Evolutionary conservation across 2,113 vertebrate genomes (phyloP).

Genomic region (Neogale vison): DNA sequence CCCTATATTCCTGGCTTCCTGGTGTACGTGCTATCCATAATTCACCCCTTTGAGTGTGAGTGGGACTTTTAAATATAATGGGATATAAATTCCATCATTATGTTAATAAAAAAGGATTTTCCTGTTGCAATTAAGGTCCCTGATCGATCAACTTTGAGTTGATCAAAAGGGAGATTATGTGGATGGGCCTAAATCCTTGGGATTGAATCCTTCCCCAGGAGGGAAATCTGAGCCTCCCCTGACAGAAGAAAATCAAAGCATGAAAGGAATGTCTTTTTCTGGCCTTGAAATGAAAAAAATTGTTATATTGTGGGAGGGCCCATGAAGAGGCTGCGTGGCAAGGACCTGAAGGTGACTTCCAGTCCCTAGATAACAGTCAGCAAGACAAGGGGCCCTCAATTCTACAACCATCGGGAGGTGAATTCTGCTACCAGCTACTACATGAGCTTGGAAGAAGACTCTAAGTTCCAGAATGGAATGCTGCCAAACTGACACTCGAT

Average conservation of each 20-base stretch:
- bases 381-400: not conserved
- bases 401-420: not conserved
- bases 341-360: not conserved
- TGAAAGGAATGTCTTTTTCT: not conserved
- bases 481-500: not conserved
- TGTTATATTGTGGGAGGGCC: not conserved
- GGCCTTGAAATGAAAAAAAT: not conserved
- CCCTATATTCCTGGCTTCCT: not conserved
- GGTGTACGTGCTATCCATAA: too few relatives aligned
- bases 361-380: not conserved
- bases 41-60: not conserved
- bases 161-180: not conserved
- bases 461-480: not conserved
- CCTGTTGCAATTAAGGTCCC: not conserved
- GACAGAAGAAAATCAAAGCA: not conserved
- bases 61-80: not conserved
- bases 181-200: not conserved
- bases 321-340: not conserved
- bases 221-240: not conserved
- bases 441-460: not conserved
- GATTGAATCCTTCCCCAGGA: not conserved
- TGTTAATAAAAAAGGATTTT: not conserved
- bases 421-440: not conserved
- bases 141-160: not conserved
- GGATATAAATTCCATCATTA: not conserved